Conservation (phyloP, 2,888 invertebrate species). For the Melikaiella ostensackeni region DNA sequence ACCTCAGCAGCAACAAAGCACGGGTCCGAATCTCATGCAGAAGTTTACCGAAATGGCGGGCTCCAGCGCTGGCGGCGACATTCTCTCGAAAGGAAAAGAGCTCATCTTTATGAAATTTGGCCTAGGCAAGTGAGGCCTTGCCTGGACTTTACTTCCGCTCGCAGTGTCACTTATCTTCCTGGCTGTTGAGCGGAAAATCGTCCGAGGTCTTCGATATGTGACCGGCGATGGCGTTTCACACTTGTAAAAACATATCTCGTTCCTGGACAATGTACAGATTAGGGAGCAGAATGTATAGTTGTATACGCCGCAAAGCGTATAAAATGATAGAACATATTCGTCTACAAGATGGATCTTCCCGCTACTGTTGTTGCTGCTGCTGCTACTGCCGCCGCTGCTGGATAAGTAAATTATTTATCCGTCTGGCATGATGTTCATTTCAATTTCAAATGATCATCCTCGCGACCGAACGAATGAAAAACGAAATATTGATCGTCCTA, state of each 20-base stretch:
- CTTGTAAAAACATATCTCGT: conserved; percentile 50
- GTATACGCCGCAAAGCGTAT: conserved; percentile 4
- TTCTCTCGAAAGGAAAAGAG: conserved; percentile 95
- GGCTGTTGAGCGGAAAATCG: neutral
- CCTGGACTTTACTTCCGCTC: conserved; percentile 11
- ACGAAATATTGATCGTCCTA: conserved; percentile 44
- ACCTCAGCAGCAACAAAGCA: conserved; percentile 75
- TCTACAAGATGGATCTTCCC: conserved; percentile 38
- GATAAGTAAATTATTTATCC: conserved; percentile 44
- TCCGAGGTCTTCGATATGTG: conserved; percentile 42
- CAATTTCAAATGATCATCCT: conserved; percentile 40
- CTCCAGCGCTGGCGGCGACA: conserved; percentile 90
- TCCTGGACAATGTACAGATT: conserved; percentile 40
- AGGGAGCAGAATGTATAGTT: conserved; percentile 7
- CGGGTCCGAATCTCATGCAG: conserved; percentile 89
- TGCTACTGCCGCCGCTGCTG: conserved; percentile 51
- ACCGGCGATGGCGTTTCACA: conserved; percentile 34
- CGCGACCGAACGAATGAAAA: conserved; percentile 24
- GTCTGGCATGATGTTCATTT: conserved; percentile 50
- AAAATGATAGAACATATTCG: neutral
- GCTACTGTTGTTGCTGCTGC: conserved; percentile 54
- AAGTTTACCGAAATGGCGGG: conserved; percentile 91
- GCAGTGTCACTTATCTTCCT: neutral
- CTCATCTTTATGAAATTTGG: conserved; percentile 97
- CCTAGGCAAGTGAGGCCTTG: conserved; percentile 80